Base-by-base conservation (phyloP, 2,113 vertebrate species). In the Clarias gariepinus region DNA sequence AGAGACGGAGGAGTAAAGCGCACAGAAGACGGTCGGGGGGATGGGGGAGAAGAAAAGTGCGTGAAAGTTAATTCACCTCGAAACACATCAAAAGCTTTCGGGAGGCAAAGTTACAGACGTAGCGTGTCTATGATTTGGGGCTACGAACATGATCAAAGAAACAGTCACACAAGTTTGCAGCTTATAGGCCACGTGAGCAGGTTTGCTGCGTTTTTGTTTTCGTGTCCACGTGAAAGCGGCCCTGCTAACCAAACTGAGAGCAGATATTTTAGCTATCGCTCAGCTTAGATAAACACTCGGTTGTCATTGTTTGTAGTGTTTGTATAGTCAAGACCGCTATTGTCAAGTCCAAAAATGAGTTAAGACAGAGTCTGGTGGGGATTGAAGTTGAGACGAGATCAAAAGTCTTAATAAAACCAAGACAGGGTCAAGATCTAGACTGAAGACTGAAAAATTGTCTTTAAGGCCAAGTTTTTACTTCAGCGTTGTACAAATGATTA, bases 41-140 rank as follows among this genome's bases (percentile, higher is more conserved):
- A 68, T 53, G 28, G 74, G 36, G 55, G 55, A 2, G n/a, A 12
- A 60, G 58, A 36, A 36, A 36, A 41, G 57, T 81, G 78, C 61
- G 66, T 16, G 53, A 36, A 83, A 73, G 66, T 83, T 83, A 71
- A 58, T 36, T 57, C 52, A 71, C 53, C 66, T 71, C 52, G 25
- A 80, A 80, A 60, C 55, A 60, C 28, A 80, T 80, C 77, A 80
- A 60, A 79, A 28, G 41, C 23, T 76, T 21, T 74, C 12, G 18
- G 58, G 10, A 82, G 41, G 47, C 41, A 53, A 53, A 83, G 33
- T 23, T 61, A 23, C 30, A 81, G 78, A 61, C 18, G 30, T 60
- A 12, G 28, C 3, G 7, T 1, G 28, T 57, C 76, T 57, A 30
- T 5, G 5, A 28, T 58, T 57, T 28, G n/a, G 15, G 1, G n/a